Evolutionary conservation across 92 coral and sea anemone species (phyloP).

Genomic region (Pocillopora grandis): DNA sequence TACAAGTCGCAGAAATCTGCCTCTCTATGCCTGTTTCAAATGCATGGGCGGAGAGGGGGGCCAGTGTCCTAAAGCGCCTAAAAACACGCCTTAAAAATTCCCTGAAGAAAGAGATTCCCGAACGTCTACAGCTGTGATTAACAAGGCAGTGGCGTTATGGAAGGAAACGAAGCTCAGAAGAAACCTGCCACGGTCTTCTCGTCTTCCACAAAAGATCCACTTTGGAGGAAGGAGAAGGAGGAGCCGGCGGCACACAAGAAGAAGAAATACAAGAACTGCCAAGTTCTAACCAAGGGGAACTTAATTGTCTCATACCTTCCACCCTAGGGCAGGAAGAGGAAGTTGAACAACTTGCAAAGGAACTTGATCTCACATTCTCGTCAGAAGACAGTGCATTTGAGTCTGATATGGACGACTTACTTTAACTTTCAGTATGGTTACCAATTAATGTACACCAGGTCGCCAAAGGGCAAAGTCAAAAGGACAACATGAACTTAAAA

Average conservation of each 20-base stretch:
- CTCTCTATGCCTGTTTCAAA: slow-evolving; percentile 49
- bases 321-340: slow-evolving; percentile 47
- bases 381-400: slow-evolving; percentile 29
- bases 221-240: too few species aligned
- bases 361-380: slow-evolving; percentile 46
- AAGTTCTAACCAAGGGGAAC: slow-evolving; percentile 47
- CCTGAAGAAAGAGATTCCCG: slow-evolving; percentile 43
- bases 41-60: slow-evolving; percentile 46
- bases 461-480: slow-evolving; percentile 36
- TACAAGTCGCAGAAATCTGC: slow-evolving; percentile 52
- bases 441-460: slow-evolving; percentile 29
- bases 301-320: slow-evolving; percentile 31
- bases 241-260: not conserved
- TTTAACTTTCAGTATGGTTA: slow-evolving; percentile 44
- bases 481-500: slow-evolving; percentile 37
- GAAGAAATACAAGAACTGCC: slow-evolving; percentile 40
- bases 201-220: not conserved
- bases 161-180: slow-evolving; percentile 30
- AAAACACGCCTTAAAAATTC: slow-evolving; percentile 42
- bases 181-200: slow-evolving; percentile 42
- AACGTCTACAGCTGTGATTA: slow-evolving; percentile 40
- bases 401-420: slow-evolving; percentile 44
- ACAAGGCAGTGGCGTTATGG: slow-evolving; percentile 43
- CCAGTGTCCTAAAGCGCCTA: slow-evolving; percentile 41
- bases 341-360: slow-evolving; percentile 51